Evolutionary conservation across 2,113 vertebrate genomes (phyloP).

Genomic region (Microtus richardsoni): DNA sequence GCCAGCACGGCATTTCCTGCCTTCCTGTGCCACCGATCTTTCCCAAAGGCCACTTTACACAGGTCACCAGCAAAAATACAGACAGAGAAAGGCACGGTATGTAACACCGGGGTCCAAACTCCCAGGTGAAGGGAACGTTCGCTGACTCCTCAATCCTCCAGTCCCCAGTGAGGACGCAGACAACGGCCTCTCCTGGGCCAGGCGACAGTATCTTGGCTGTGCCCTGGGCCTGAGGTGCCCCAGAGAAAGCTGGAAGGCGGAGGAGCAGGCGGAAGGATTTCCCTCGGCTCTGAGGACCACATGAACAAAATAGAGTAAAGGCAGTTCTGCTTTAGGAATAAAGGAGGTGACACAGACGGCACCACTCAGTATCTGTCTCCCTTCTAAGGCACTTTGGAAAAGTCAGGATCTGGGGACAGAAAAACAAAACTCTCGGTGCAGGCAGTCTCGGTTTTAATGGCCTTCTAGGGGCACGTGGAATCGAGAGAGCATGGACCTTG

Average conservation of each 20-base stretch:
- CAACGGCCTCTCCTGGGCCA: slow-evolving; percentile 39
- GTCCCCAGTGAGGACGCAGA: not conserved
- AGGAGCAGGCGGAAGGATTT: not conserved
- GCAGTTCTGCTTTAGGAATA: slow-evolving; percentile 29
- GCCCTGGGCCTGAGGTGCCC: not conserved
- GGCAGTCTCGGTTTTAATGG: slow-evolving; percentile 11
- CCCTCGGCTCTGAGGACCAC: slow-evolving; percentile 53
- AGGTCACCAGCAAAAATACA: not conserved
- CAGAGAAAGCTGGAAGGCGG: slow-evolving; percentile 28
- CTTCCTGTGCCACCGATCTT: not conserved
- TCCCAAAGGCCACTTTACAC: slow-evolving; percentile 13
- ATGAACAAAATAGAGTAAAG: slow-evolving; percentile 42
- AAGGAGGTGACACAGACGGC: slow-evolving; percentile 45
- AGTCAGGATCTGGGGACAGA: slow-evolving; percentile 61
- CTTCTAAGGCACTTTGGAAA: slow-evolving; percentile 81
- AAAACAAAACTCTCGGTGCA: not conserved
- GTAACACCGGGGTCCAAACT: not conserved
- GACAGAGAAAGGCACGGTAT: slow-evolving; percentile 45
- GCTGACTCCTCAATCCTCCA: not conserved
- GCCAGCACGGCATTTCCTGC: slow-evolving; percentile 3
- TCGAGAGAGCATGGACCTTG: slow-evolving; percentile 28
- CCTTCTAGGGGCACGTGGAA: not conserved
- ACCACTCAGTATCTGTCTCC: slow-evolving; percentile 42
- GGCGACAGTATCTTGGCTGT: not conserved
- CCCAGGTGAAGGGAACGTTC: not conserved